These are phyloP conservation scores for Passer domesticus DNA, from an alignment of 2,113 vertebrate species.

Conservation along the genomic window DNA sequence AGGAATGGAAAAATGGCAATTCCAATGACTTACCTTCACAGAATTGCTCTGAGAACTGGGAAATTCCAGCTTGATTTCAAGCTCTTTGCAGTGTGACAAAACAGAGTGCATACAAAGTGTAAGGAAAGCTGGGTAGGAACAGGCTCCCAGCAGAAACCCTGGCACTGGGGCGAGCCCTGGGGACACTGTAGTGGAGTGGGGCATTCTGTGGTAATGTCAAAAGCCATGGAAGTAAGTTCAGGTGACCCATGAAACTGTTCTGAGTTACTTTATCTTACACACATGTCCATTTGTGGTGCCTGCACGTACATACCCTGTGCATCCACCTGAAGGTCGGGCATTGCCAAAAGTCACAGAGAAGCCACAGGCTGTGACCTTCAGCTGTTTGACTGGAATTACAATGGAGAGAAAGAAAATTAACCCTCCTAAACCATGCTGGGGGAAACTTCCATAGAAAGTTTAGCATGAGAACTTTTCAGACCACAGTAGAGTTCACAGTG, in stretches of 20 bases:
- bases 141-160: not conserved
- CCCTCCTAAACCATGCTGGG: rapidly evolving
- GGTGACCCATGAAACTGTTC: not conserved
- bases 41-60: not conserved
- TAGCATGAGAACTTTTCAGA: not conserved
- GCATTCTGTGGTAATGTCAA: not conserved
- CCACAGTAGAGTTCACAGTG: not conserved
- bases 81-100: not conserved
- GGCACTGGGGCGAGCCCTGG: not conserved
- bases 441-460: not conserved
- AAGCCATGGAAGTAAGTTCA: not conserved
- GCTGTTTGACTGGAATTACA: not conserved
- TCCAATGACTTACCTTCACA: not conserved
- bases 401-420: not conserved
- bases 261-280: not conserved
- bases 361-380: not conserved
- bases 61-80: not conserved
- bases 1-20: not conserved
- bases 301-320: rapidly evolving
- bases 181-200: not conserved
- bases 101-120: not conserved
- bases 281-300: not conserved
- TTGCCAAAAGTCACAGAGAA: not conserved
- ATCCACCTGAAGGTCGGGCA: rapidly evolving
- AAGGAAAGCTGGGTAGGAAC: not conserved